Evolutionary conservation across 2,888 invertebrate species (phyloP).

Genomic region (Drosophila paucipuncta): DNA sequence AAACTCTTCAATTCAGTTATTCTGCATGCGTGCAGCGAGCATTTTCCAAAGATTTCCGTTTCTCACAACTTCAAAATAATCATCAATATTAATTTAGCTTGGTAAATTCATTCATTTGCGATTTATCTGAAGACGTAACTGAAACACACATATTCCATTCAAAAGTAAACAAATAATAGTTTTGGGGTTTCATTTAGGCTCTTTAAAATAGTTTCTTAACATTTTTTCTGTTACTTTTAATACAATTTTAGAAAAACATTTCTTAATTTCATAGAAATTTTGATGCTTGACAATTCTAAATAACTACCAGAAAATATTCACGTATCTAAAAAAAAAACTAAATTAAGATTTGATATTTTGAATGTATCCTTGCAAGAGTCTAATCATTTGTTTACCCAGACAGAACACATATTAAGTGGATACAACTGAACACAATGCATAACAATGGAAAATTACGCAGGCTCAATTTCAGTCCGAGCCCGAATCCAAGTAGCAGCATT

Average conservation of each 20-base stretch:
- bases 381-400: neutral
- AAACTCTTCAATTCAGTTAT: neutral
- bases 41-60: neutral
- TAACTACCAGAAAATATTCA: neutral
- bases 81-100: neutral
- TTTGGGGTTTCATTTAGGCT: neutral
- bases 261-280: neutral
- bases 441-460: constrained; percentile 48
- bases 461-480: constrained; percentile 43
- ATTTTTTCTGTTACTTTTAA: neutral
- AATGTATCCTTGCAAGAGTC: neutral
- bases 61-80: neutral
- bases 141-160: neutral
- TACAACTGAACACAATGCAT: constrained; percentile 21
- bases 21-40: no score
- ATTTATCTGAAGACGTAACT: neutral
- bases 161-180: neutral
- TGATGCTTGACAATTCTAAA: neutral
- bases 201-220: neutral
- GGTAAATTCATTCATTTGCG: neutral
- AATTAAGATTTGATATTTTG: neutral
- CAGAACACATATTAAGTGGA: neutral
- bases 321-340: neutral
- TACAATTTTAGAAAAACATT: neutral
- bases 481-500: constrained; percentile 6